Percentiles rank a stretch among this genome's conserved stretches.
Evolutionary conservation across 2,797 vertebrate species (phyloP).

Genomic region (Phalloptychus januarius): DNA sequence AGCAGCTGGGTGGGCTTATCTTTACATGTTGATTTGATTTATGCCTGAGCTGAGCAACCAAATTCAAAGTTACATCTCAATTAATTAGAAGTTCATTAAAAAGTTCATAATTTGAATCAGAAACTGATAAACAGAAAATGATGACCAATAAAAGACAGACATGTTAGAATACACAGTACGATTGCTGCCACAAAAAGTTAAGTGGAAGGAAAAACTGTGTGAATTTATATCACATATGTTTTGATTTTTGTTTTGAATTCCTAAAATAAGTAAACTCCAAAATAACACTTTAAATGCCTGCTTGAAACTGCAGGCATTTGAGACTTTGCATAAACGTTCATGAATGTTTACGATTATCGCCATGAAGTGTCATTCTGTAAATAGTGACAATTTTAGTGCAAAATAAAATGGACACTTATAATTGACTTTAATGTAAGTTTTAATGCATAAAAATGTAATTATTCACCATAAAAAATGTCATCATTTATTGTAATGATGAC

Average conservation of each 20-base stretch:
- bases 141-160: not conserved
- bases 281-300: not conserved
- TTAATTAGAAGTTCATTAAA: not conserved
- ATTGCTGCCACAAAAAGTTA: not conserved
- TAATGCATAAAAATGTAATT: too few species aligned
- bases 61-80: not conserved
- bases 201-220: not conserved
- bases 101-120: not conserved
- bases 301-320: not conserved
- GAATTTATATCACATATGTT: not conserved
- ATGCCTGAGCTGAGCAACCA: not conserved
- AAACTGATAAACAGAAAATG: not conserved
- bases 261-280: not conserved
- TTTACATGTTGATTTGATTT: not conserved
- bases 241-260: not conserved
- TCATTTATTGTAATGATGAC: too few species aligned
- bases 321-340: too few species aligned
- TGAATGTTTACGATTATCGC: too few species aligned
- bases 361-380: too few species aligned
- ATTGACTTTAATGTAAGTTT: too few species aligned
- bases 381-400: too few species aligned
- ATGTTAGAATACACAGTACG: not conserved
- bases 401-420: too few species aligned
- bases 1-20: not conserved
- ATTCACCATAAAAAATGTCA: too few species aligned